A percentile compares a stretch with the other conserved stretches of the same genome.
Evolutionary conservation across 1,140 invertebrate species (phyloP).

Genomic region (Neuroterus valhalla): DNA sequence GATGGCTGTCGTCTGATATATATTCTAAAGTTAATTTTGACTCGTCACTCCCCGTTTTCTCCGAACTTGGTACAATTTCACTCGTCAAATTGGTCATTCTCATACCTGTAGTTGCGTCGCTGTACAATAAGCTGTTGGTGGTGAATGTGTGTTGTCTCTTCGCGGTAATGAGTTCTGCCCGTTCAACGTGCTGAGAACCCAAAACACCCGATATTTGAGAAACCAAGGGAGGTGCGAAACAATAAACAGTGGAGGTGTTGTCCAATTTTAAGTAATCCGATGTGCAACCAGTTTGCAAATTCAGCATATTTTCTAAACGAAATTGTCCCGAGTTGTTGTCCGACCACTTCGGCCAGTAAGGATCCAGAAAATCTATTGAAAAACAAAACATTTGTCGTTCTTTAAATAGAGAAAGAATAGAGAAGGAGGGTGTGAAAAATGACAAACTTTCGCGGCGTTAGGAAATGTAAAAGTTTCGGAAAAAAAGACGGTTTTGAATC

Average conservation of each 20-base stretch:
- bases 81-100: constrained; percentile 1
- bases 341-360: constrained; percentile 58
- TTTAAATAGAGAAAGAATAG: neutral
- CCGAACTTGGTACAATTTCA: neutral
- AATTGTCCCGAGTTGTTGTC: constrained; percentile 2
- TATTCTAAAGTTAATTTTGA: constrained; percentile 2
- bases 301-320: constrained; percentile 59
- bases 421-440: neutral
- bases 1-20: constrained; percentile 11
- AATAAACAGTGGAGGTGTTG: constrained; percentile 65
- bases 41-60: neutral
- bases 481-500: neutral
- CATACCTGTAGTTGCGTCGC: constrained; percentile 38
- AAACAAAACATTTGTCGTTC: constrained; percentile 35
- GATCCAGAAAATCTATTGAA: constrained; percentile 50
- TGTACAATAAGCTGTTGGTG: constrained; percentile 58
- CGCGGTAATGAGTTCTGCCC: constrained; percentile 50
- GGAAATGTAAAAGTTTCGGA: neutral
- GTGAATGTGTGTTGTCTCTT: constrained; percentile 56
- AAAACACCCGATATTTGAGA: constrained; percentile 37
- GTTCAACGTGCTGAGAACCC: constrained; percentile 45
- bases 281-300: constrained; percentile 49
- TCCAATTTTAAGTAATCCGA: constrained; percentile 60
- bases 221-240: constrained; percentile 10
- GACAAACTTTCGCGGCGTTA: neutral